Evolutionary conservation across 1,140 invertebrate genomes (phyloP).

Genomic region (Gonatopus flavifemur): DNA sequence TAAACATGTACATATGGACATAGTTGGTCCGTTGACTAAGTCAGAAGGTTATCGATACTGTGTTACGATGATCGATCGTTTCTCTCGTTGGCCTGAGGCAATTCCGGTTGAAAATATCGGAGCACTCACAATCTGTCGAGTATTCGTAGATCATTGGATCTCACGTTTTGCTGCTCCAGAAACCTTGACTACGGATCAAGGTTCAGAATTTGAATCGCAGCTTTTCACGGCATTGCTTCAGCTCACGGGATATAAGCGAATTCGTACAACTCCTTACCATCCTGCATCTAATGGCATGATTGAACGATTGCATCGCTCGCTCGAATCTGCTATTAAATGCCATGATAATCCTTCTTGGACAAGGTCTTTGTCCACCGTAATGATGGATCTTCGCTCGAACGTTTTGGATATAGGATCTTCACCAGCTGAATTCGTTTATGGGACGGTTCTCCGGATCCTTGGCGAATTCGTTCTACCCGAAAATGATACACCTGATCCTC

Average conservation of each 20-base stretch:
- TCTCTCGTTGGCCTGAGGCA: too few relatives aligned
- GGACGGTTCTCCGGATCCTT: slow-evolving; percentile 31
- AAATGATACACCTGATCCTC: neutral
- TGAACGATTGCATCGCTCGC: neutral
- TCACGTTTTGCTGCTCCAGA: neutral
- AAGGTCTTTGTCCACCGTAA: slow-evolving; percentile 8
- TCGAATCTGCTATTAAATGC: neutral
- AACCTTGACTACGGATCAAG: neutral
- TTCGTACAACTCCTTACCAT: neutral
- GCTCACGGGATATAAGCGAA: neutral
- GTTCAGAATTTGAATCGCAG: neutral
- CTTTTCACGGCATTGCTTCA: neutral
- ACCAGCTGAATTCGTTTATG: slow-evolving; percentile 30
- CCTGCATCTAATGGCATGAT: neutral
- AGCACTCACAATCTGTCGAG: neutral
- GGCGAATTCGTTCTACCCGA: slow-evolving; percentile 37
- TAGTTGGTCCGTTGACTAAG: neutral
- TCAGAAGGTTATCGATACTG: neutral
- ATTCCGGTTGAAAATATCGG: too few relatives aligned
- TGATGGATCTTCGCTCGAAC: neutral
- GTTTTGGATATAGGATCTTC: neutral
- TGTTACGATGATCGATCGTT: slow-evolving; percentile 2
- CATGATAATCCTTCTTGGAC: slow-evolving; percentile 11
- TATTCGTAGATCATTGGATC: neutral
- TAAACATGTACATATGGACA: slow-evolving; percentile 3